Conservation (phyloP, 2,888 invertebrate species). For the Invenusta paracnida region DNA sequence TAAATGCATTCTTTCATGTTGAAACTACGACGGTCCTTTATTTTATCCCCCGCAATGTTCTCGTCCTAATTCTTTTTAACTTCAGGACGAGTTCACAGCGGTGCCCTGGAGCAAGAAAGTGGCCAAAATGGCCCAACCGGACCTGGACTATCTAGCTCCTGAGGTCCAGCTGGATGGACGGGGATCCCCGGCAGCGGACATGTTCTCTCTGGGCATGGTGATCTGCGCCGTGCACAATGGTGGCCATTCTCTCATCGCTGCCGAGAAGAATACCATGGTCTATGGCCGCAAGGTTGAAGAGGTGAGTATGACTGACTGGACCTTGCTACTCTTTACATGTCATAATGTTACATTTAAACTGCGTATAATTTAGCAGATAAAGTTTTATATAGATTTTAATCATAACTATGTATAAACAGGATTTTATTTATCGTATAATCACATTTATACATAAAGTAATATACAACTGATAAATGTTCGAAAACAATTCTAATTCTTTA, state of each 20-base stretch:
- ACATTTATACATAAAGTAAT: too few relatives aligned
- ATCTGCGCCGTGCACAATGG: not conserved
- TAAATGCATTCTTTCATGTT: too few relatives aligned
- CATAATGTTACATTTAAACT: too few relatives aligned
- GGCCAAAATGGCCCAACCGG: slow-evolving; percentile 30
- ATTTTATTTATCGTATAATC: too few relatives aligned
- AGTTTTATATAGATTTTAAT: too few relatives aligned
- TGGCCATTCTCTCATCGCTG: not conserved
- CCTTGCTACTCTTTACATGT: too few relatives aligned
- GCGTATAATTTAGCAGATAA: too few relatives aligned
- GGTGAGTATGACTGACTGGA: not conserved
- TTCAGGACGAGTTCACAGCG: not conserved
- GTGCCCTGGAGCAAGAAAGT: slow-evolving; percentile 18
- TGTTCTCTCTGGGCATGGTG: slow-evolving; percentile 30
- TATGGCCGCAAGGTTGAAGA: slow-evolving; percentile 3
- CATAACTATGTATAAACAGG: too few relatives aligned
- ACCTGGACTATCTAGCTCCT: slow-evolving; percentile 30
- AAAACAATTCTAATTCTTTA: too few relatives aligned
- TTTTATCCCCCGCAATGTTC: not conserved
- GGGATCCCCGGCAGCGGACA: not conserved
- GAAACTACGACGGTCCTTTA: too few relatives aligned
- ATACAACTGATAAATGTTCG: too few relatives aligned
- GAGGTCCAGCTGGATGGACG: slow-evolving; percentile 22
- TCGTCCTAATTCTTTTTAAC: not conserved
- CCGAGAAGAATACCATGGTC: not conserved